Evolutionary conservation across 2,113 vertebrate species (phyloP).

Genomic region (Toxotes jaculatrix): DNA sequence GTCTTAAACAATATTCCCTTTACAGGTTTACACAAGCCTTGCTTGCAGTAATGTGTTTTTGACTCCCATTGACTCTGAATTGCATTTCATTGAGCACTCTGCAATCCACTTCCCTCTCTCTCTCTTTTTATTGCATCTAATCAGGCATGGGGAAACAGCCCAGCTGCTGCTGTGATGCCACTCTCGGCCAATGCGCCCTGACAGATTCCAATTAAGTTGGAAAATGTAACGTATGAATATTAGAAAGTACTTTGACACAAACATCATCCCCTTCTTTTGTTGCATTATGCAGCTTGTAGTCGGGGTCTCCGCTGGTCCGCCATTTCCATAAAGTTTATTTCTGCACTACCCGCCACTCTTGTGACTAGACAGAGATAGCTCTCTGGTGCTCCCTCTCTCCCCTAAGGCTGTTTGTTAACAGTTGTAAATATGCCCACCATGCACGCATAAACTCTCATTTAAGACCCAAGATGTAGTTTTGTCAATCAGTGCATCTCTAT

Average conservation of each 20-base stretch:
- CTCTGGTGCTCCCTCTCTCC: constrained; percentile 38
- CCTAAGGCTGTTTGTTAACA: constrained; percentile 70
- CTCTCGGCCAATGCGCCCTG: constrained; percentile 76
- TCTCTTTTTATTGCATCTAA: constrained; percentile 79
- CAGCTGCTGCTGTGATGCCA: constrained; percentile 76
- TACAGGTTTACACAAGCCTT: constrained; percentile 70
- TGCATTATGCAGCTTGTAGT: constrained; percentile 76
- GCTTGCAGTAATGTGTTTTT: constrained; percentile 77
- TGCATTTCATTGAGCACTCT: constrained; percentile 73
- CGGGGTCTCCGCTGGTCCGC: constrained; percentile 63
- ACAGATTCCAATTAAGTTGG: constrained; percentile 84
- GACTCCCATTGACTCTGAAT: constrained; percentile 80
- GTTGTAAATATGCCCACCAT: constrained; percentile 65
- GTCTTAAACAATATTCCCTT: constrained; percentile 69
- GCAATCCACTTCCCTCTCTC: constrained; percentile 50
- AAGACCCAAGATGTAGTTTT: constrained; percentile 45
- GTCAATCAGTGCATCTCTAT: constrained; percentile 63
- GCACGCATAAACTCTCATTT: constrained; percentile 54
- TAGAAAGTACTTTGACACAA: constrained; percentile 80
- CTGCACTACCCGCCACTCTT: constrained; percentile 28
- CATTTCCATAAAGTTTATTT: constrained; percentile 73
- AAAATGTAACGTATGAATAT: constrained; percentile 82
- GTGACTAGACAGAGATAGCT: constrained; percentile 23
- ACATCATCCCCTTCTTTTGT: constrained; percentile 79
- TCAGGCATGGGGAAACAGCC: constrained; percentile 71